These are phyloP conservation scores for Epicampocera succincta DNA, from an alignment of 2,888 invertebrate species.

Conservation along the genomic window DNA sequence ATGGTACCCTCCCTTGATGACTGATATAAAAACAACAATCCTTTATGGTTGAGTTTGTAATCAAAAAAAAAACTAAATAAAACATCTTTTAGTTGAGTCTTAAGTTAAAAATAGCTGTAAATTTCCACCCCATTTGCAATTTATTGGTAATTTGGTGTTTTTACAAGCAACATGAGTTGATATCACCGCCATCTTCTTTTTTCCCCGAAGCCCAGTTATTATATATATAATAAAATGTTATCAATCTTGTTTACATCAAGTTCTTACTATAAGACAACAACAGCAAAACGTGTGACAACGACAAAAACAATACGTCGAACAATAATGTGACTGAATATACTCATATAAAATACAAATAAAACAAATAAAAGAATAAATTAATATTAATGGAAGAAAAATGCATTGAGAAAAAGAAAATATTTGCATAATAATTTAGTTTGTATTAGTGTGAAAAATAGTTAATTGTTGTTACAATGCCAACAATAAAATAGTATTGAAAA, in stretches of 20 bases:
- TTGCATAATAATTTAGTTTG: slow-evolving; percentile 57
- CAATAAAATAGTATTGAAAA: slow-evolving; percentile 32
- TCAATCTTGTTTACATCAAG: slow-evolving; percentile 38
- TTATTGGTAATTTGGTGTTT: no score
- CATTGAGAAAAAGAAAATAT: slow-evolving; percentile 18
- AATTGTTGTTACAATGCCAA: slow-evolving; percentile 33
- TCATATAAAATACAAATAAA: neutral
- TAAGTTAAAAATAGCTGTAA: no score
- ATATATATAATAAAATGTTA: neutral
- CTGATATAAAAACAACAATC: no score
- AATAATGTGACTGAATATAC: neutral
- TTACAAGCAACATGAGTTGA: neutral
- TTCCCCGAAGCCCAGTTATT: neutral
- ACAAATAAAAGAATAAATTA: slow-evolving; percentile 27
- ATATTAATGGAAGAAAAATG: slow-evolving; percentile 39
- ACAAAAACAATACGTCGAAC: neutral
- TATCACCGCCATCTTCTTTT: neutral
- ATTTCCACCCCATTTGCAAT: no score
- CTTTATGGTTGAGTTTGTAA: no score
- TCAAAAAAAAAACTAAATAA: no score
- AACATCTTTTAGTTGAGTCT: no score
- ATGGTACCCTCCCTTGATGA: no score
- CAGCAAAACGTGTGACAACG: slow-evolving; percentile 16
- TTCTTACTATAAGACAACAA: slow-evolving; percentile 34
- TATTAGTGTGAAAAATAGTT: slow-evolving; percentile 45